A percentile compares a stretch with the other conserved stretches of the same genome.
These are phyloP conservation scores for Synergus umbraculus DNA, from an alignment of 2,888 invertebrate genomes.

Conservation along the genomic window DNA sequence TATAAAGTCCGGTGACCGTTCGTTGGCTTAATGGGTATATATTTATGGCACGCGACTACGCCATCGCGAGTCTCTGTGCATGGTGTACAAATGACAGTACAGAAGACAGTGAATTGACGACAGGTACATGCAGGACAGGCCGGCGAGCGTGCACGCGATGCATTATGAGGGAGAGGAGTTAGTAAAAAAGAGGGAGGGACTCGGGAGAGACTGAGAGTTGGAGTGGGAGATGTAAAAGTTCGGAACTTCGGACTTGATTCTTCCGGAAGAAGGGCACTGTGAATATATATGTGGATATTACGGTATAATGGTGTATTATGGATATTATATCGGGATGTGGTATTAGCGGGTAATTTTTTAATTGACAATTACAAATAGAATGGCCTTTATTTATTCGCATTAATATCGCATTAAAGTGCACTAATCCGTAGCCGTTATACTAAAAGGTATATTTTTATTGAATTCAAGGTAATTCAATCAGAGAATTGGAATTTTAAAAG, in stretches of 20 bases:
- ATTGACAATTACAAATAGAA: background rate
- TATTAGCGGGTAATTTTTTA: background rate
- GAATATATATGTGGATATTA: too few relatives aligned
- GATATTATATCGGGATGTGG: background rate
- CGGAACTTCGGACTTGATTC: background rate
- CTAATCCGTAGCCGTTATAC: background rate
- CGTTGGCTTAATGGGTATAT: slow-evolving; percentile 48
- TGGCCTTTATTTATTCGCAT: background rate
- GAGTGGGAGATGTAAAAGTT: slow-evolving; percentile 19
- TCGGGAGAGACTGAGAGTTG: background rate
- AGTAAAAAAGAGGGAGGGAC: slow-evolving; percentile 23
- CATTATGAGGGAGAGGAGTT: slow-evolving; percentile 34
- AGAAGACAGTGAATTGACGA: slow-evolving; percentile 49
- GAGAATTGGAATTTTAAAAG: too few relatives aligned
- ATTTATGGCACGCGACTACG: slow-evolving; percentile 48
- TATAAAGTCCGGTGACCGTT: slow-evolving; percentile 52
- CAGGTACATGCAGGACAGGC: slow-evolving; percentile 35
- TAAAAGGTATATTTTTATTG: too few relatives aligned
- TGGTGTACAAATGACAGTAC: slow-evolving; percentile 39
- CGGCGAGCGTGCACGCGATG: slow-evolving; percentile 32
- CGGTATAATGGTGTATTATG: background rate
- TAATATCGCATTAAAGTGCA: background rate
- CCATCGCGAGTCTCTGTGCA: slow-evolving; percentile 16
- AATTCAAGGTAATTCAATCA: too few relatives aligned
- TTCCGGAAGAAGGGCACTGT: slow-evolving; percentile 3